A percentile compares a stretch with the other conserved stretches of the same genome.
Conservation (phyloP, 1,140 invertebrate genomes). For the Kradibia gibbosae region DNA sequence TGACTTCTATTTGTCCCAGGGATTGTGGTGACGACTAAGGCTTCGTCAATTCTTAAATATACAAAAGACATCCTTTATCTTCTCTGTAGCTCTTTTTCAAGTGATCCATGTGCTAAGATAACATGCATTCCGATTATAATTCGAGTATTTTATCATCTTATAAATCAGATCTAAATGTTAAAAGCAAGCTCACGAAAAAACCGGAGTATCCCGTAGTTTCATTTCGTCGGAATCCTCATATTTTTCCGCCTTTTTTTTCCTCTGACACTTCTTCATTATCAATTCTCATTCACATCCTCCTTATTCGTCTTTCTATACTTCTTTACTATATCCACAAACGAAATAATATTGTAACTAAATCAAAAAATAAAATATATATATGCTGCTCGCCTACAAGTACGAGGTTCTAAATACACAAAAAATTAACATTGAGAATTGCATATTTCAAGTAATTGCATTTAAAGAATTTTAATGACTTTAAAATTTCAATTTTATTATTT, state of each 20-base stretch:
- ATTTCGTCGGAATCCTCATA: constrained; percentile 46
- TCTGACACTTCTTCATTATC: constrained; percentile 5
- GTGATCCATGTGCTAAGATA: constrained; percentile 26
- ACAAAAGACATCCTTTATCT: constrained; percentile 28
- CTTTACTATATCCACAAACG: not conserved
- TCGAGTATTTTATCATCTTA: constrained; percentile 37
- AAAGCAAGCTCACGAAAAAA: not conserved
- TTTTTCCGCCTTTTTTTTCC: not conserved
- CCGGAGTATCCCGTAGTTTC: constrained; percentile 31
- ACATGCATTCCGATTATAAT: constrained; percentile 35
- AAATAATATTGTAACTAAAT: constrained; percentile 42
- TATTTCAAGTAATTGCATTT: constrained; percentile 16
- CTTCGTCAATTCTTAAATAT: constrained; percentile 34
- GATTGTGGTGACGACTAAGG: not conserved
- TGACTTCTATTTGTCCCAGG: constrained; percentile 26
- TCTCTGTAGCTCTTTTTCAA: not conserved
- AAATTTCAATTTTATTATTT: not conserved
- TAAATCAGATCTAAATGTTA: constrained; percentile 40
- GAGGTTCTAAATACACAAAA: constrained; percentile 25
- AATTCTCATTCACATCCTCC: constrained; percentile 18
- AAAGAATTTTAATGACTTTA: not conserved
- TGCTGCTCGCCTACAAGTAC: not conserved
- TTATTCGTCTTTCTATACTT: constrained; percentile 42
- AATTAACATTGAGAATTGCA: not conserved
- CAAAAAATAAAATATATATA: constrained; percentile 10